Percentiles rank a stretch among this genome's conserved stretches.
Evolutionary conservation across 2,113 vertebrate species (phyloP).

Genomic region (Mesitornis unicolor): DNA sequence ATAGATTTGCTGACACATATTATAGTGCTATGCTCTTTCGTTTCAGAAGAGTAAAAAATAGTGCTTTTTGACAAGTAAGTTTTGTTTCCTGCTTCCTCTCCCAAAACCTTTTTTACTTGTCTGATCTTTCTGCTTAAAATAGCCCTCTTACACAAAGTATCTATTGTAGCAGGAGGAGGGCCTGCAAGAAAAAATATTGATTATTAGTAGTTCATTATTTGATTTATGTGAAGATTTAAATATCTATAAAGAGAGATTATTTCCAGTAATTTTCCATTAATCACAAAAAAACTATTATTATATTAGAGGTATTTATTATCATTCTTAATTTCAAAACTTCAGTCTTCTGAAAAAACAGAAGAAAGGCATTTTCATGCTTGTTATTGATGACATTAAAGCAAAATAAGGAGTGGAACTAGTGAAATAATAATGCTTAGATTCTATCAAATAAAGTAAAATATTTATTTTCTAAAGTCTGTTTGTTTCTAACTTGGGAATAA

Average conservation of each 20-base stretch:
- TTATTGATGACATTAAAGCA: not conserved
- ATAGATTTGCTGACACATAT: not conserved
- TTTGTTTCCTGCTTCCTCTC: not conserved
- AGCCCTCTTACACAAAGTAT: not conserved
- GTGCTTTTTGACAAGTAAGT: not conserved
- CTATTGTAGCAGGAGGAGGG: not conserved
- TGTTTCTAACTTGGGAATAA: not conserved
- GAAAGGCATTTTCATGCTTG: not conserved
- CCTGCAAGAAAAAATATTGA: not conserved
- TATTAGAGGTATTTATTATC: not conserved
- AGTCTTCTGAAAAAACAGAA: not conserved
- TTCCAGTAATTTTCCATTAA: not conserved
- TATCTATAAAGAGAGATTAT: not conserved
- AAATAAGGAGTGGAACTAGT: not conserved
- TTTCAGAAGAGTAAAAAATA: not conserved
- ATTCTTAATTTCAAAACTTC: not conserved
- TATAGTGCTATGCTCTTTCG: not conserved
- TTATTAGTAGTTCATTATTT: not conserved
- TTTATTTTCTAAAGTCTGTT: not conserved
- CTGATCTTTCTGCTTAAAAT: not conserved
- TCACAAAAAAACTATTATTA: fast-evolving
- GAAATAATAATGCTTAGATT: not conserved
- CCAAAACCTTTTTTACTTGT: not conserved
- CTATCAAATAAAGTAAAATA: not conserved
- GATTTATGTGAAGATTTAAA: not conserved